Evolutionary conservation across 2,113 vertebrate species (phyloP).

Genomic region (Phyllostomus discolor): DNA sequence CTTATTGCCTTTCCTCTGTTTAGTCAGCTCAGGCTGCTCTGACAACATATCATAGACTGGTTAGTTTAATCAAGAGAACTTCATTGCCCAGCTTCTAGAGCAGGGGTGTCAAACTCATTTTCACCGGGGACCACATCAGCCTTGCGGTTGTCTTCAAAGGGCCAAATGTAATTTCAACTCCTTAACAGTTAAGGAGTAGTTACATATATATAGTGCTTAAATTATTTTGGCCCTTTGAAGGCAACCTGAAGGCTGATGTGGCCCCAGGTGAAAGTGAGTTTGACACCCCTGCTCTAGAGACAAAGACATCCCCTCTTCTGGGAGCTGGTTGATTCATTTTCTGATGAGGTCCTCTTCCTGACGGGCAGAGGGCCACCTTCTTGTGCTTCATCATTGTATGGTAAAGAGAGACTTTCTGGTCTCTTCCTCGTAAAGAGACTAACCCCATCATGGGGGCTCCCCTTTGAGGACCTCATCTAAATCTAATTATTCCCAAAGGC

Average conservation of each 20-base stretch:
- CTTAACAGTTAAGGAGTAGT: too few relatives aligned
- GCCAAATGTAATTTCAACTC: too few relatives aligned
- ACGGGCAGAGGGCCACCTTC: background rate
- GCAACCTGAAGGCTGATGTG: too few relatives aligned
- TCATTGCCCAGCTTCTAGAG: background rate
- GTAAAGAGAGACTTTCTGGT: background rate
- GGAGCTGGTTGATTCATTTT: background rate
- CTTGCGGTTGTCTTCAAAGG: too few relatives aligned
- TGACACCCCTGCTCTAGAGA: background rate
- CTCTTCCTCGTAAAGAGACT: background rate
- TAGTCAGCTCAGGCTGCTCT: background rate
- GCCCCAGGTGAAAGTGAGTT: too few relatives aligned
- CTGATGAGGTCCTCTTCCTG: too few relatives aligned
- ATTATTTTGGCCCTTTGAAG: too few relatives aligned
- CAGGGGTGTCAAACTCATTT: too few relatives aligned
- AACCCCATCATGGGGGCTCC: background rate
- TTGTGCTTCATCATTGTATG: fast-evolving
- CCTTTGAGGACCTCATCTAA: background rate
- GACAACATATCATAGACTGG: background rate
- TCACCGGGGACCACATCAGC: too few relatives aligned
- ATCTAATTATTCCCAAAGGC: background rate
- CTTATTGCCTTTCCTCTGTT: background rate
- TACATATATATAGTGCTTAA: too few relatives aligned
- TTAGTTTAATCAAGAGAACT: background rate
- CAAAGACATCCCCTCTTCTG: background rate